Base-by-base conservation (phyloP, 2,888 invertebrate species). In the Sarcophaga subvicina region DNA sequence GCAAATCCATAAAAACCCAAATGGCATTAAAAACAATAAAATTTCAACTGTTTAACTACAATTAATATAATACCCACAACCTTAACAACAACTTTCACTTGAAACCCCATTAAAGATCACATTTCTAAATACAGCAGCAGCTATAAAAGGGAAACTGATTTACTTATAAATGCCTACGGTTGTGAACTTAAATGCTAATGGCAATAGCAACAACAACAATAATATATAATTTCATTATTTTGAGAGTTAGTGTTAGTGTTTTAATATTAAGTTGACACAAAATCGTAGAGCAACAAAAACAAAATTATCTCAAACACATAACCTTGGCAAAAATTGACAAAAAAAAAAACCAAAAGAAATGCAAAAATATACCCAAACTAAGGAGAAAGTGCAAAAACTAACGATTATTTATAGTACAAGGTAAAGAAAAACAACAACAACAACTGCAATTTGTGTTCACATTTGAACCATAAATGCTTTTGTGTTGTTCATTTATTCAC, bases 301-400 rank as follows among this genome's bases (percentile, higher is more conserved):
- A 59, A 59, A 25, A 45, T 60, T 11, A 20, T 20, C 3, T 11
- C n/a, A 49, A 54, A 14, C 64, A 66, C 67, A 71, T 78, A 85
- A 85, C 85, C 85, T 85, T 85, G 85, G 78, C 59, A 73, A 70
- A 77, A 77, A 45, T 69, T 77, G 69, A 69, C 62, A 78, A 80
- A 83, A 71, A 45, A 8, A n/a, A n/a, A n/a, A n/a, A n/a, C 0
- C n/a, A 59, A 72, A n/a, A 72, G 14, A 14, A 25, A 22, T 27
- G 37, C 14, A 66, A 14, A 1, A 14, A 54, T 2, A 59, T 71
- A 37, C 22, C 17, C 54, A 12, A 54, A 54, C 54, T 17, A 17
- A 14, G 17, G 54, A 54, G 54, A 54, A 54, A 54, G 54, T 27
- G 60, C 3, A 27, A 17, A 75, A 45, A 47, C 5, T 54, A 54